Percentiles rank a stretch among this genome's conserved stretches.
phyloP scores from a whole-genome alignment of 2,797 vertebrate genomes.

The Tauraco hartlaubi region DNA sequence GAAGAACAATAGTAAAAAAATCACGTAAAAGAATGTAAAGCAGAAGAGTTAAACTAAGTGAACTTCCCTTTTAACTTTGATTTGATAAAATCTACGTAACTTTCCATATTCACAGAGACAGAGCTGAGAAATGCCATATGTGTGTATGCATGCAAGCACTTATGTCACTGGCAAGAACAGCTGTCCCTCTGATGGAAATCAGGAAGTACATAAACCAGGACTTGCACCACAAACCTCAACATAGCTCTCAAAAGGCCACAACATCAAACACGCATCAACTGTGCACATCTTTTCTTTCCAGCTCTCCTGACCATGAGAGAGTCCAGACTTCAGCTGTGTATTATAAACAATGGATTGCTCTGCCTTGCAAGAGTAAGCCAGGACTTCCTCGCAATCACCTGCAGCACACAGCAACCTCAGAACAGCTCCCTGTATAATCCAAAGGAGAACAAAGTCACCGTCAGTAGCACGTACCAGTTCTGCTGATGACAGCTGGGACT shows the following conservation, averaged over 20 bases:
- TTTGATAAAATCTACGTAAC: neutral
- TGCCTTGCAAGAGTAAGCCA: neutral
- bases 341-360: neutral
- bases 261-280: neutral
- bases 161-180: no score
- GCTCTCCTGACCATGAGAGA: neutral
- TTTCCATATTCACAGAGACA: neutral
- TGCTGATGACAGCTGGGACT: constrained; percentile 22
- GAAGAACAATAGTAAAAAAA: neutral
- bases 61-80: neutral
- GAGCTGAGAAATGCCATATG: neutral
- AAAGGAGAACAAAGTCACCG: constrained; percentile 21
- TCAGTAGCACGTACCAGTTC: neutral
- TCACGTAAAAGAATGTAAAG: neutral
- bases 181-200: neutral
- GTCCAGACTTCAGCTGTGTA: neutral
- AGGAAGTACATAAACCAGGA: neutral
- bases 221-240: neutral
- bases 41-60: neutral
- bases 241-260: neutral
- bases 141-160: neutral
- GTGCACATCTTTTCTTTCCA: neutral
- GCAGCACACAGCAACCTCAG: neutral
- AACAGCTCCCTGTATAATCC: constrained; percentile 8
- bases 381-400: neutral